phyloP scores from a whole-genome alignment of 2,797 vertebrate species.

The Balearica regulorum region DNA sequence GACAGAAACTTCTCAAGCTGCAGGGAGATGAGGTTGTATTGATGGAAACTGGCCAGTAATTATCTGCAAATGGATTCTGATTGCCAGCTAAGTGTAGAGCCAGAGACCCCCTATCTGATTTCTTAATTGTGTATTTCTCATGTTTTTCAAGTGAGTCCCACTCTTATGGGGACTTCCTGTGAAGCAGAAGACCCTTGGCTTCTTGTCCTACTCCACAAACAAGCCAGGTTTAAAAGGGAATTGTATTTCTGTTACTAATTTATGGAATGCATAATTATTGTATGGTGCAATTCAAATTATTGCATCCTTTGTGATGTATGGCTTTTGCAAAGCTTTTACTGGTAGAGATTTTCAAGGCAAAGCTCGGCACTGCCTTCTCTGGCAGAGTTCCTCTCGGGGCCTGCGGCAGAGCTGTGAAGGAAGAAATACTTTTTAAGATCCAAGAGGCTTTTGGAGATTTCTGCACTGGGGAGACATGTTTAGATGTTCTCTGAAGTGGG shows the following conservation, averaged over 20 bases:
- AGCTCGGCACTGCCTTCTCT: not conserved
- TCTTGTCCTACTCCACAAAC: not conserved
- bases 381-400: not conserved
- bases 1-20: not conserved
- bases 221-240: not conserved
- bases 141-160: not conserved
- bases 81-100: not conserved
- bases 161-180: not conserved
- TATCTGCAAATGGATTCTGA: not conserved
- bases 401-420: not conserved
- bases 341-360: not conserved
- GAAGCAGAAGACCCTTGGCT: not conserved
- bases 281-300: not conserved
- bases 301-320: not conserved
- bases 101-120: not conserved
- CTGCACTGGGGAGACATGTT: not conserved
- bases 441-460: not conserved
- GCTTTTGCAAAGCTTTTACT: not conserved
- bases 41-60: not conserved
- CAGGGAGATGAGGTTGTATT: not conserved
- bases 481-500: not conserved
- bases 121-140: not conserved
- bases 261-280: not conserved
- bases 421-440: not conserved
- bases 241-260: not conserved